Evolutionary conservation across 2,113 vertebrate genomes (phyloP).

Genomic region (Chloebia gouldiae): DNA sequence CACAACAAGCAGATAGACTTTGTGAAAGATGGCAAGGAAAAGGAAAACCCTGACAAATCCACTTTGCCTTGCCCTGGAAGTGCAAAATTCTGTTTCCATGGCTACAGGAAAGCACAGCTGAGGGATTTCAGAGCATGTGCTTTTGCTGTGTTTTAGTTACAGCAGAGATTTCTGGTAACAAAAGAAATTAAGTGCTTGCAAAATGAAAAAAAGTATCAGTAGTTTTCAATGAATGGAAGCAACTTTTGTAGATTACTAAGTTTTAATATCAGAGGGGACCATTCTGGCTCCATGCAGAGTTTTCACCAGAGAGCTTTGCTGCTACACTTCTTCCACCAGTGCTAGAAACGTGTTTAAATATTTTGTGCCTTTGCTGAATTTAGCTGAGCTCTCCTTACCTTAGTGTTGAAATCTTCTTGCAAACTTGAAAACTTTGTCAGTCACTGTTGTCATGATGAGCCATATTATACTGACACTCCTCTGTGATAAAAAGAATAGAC

Average conservation of each 20-base stretch:
- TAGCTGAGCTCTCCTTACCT: not conserved
- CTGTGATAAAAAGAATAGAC: not conserved
- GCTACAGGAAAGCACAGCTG: not conserved
- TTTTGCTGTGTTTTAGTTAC: slow-evolving; percentile 21
- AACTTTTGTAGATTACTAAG: not conserved
- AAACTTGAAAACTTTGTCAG: not conserved
- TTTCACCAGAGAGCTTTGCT: not conserved
- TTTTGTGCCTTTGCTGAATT: not conserved
- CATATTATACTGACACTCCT: not conserved
- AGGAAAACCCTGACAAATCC: not conserved
- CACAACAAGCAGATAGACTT: not conserved
- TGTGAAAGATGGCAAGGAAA: not conserved
- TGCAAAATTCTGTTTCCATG: not conserved
- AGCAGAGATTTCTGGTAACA: slow-evolving; percentile 10
- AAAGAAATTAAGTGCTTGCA: not conserved
- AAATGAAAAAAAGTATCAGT: not conserved
- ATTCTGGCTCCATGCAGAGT: not conserved
- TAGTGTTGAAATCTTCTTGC: not conserved
- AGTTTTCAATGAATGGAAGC: not conserved
- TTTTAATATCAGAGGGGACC: not conserved
- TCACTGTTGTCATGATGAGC: rapidly evolving
- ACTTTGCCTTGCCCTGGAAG: not conserved
- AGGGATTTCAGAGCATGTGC: slow-evolving; percentile 7
- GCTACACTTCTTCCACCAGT: not conserved
- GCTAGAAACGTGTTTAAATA: not conserved